Evolutionary conservation across 2,888 invertebrate genomes (phyloP).

Genomic region (Rhimphoctona megacephalus): DNA sequence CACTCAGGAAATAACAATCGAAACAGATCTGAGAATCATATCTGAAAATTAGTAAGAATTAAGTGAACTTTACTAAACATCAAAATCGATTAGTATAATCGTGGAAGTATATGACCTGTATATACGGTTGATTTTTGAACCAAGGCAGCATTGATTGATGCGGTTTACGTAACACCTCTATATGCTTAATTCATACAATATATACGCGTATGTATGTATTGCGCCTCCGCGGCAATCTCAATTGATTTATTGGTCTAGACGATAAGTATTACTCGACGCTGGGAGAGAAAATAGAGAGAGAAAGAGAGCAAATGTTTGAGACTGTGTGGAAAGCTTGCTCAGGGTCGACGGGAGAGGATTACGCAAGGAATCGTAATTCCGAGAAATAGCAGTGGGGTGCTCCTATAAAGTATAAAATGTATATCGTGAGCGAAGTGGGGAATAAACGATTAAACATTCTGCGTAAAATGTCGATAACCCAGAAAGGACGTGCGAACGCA

Average conservation of each 20-base stretch:
- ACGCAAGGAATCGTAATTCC: neutral
- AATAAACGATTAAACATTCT: slow-evolving; percentile 72
- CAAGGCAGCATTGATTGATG: neutral
- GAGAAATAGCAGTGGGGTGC: slow-evolving; percentile 13
- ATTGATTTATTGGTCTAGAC: slow-evolving; percentile 71
- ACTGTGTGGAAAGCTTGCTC: neutral
- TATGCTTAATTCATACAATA: neutral
- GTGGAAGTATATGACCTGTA: too few species aligned
- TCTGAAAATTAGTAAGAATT: too few species aligned
- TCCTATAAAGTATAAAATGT: neutral
- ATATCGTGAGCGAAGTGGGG: slow-evolving; percentile 64
- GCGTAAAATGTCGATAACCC: slow-evolving; percentile 76
- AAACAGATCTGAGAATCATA: too few species aligned
- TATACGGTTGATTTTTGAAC: neutral
- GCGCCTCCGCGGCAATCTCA: slow-evolving; percentile 64
- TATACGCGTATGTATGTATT: slow-evolving; percentile 12
- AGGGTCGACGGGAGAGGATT: slow-evolving; percentile 25
- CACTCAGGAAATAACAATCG: too few species aligned
- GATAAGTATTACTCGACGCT: slow-evolving; percentile 66
- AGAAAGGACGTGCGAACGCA: slow-evolving; percentile 36
- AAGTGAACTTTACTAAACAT: neutral
- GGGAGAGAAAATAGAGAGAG: neutral
- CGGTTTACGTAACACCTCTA: neutral
- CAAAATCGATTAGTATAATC: neutral
- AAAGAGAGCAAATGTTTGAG: slow-evolving; percentile 6